Evolutionary conservation across 2,888 invertebrate species (phyloP).

Genomic region (Mythimna vitellina): DNA sequence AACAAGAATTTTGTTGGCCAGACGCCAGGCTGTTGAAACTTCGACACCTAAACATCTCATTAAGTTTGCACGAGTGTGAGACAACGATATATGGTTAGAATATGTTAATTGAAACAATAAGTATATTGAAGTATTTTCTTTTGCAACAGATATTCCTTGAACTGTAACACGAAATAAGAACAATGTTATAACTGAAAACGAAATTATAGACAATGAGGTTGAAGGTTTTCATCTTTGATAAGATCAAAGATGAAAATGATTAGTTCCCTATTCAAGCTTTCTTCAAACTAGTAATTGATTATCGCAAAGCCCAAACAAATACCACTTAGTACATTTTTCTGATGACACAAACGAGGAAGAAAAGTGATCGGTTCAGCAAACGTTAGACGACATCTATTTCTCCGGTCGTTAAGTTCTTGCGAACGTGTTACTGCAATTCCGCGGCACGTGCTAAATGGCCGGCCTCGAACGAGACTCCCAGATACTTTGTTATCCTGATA

Average conservation of each 20-base stretch:
- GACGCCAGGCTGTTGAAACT: constrained; percentile 59
- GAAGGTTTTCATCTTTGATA: too few relatives aligned
- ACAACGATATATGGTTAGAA: constrained; percentile 27
- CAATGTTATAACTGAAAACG: background rate
- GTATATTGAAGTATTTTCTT: background rate
- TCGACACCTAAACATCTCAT: constrained; percentile 60
- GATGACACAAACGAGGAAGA: constrained; percentile 49
- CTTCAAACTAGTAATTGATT: background rate
- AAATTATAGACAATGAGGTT: background rate
- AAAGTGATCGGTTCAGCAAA: constrained; percentile 62
- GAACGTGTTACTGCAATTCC: constrained; percentile 83
- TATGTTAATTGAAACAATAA: constrained; percentile 1
- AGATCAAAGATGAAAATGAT: background rate
- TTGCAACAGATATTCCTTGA: background rate
- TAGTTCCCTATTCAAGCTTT: background rate
- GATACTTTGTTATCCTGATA: constrained; percentile 88
- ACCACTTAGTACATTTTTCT: background rate
- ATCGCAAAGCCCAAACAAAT: background rate
- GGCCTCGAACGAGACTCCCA: constrained; percentile 80
- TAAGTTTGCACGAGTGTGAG: constrained; percentile 30
- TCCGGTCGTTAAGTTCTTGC: constrained; percentile 84
- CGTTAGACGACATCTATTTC: constrained; percentile 69
- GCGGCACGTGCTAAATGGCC: constrained; percentile 88
- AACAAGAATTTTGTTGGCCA: constrained; percentile 54
- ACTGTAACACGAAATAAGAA: background rate